Evolutionary conservation across 2,888 invertebrate species (phyloP), one percentile per base, ranked within the genome.

Genomic region (Dryomyza anilis): DNA sequence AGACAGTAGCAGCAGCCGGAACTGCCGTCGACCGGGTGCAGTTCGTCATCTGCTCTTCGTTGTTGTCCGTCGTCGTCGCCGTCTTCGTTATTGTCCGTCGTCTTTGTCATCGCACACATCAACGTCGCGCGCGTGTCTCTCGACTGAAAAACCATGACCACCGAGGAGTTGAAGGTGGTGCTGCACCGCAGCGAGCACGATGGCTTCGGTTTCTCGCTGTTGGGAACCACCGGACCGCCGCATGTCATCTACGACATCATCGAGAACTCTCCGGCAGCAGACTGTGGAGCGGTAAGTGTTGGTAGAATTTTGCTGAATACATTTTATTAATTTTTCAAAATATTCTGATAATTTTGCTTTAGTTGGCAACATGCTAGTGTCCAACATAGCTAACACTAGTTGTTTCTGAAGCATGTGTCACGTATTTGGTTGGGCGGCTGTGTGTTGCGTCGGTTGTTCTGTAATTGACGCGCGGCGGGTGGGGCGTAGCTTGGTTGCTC

Each of bases 191-290:
- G 90, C 88, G 93, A 93, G 86, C 89, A 90, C 86, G 88, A 90
- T 84, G 94, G 95, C 82, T 92, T 94, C 83, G 95, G 95, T 79
- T 95, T 95, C 87, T 94, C 94, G 78, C 86, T 95, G 79, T 88
- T 95, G 81, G 94, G 94, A 74, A 92, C 93, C 85, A 93, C 93
- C 81, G 94, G 94, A 84, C 89, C 94, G 85, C 95, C 95, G 82
- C 95, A 94, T 83, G 93, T 95, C 84, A 94, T 95, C 84, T 95
- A 94, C 86, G 91, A 94, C 86, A 94, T 95, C 82, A 89, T 94
- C 82, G 94, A 94, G 85, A 93, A 95, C 85, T 95, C 95, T 77
- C 95, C 95, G 84, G 95, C 95, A 73, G 94, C 94, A 78, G 91
- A 92, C 83, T 91, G 93, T 85, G 94, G 80, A 72, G 74, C 76